Evolutionary conservation across 2,888 invertebrate species (phyloP).

Genomic region (Cylloceria caligata): DNA sequence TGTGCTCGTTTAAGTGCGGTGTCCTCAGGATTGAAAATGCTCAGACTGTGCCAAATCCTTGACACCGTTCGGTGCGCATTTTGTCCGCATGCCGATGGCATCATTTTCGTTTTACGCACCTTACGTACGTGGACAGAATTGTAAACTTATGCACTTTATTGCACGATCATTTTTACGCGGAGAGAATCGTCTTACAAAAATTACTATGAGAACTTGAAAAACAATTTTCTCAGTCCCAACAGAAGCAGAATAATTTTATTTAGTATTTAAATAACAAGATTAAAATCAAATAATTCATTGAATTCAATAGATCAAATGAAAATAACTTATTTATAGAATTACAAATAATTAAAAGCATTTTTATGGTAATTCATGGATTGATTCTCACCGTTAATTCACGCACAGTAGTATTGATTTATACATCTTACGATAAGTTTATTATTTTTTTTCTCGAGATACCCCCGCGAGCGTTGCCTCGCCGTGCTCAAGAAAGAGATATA

Average conservation of each 20-base stretch:
- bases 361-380: background rate
- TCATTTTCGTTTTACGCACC: conserved; percentile 15
- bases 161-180: background rate
- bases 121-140: background rate
- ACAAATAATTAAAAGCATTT: background rate
- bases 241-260: background rate
- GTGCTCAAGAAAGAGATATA: conserved; percentile 32
- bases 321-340: background rate
- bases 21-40: conserved; percentile 75
- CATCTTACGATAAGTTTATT: background rate
- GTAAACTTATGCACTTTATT: background rate
- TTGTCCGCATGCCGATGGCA: conserved; percentile 24
- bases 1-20: conserved; percentile 36
- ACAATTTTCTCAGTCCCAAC: no score
- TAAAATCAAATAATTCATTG: background rate
- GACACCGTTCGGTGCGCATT: conserved; percentile 49
- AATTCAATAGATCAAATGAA: background rate
- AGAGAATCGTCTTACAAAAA: background rate
- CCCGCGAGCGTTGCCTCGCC: conserved; percentile 51
- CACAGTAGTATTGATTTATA: background rate
- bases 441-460: conserved; percentile 22
- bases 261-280: background rate
- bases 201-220: background rate
- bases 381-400: background rate
- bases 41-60: conserved; percentile 77